Percentiles rank a stretch among this genome's conserved stretches.
phyloP scores from a whole-genome alignment of 2,888 invertebrate species.

The Melangyna quadrimaculata region DNA sequence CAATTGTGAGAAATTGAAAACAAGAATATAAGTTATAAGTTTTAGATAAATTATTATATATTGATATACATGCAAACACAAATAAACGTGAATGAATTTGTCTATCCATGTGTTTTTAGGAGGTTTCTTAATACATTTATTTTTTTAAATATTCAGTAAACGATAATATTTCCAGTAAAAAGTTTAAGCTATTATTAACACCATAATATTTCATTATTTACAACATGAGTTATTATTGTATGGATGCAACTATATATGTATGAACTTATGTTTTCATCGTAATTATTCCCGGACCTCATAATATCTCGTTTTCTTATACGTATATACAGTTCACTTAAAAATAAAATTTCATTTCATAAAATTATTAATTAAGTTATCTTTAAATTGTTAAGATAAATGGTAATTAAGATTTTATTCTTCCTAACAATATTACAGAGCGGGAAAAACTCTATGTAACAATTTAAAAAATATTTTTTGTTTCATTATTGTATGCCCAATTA shows the following conservation, averaged over 20 bases:
- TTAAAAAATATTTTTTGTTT: not conserved
- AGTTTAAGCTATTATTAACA: conserved; percentile 42
- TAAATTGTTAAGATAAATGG: not conserved
- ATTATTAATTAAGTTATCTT: not conserved
- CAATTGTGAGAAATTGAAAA: not conserved
- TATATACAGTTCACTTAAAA: conserved; percentile 47
- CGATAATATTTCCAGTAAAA: conserved; percentile 12
- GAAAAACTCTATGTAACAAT: not conserved
- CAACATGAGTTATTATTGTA: conserved; percentile 20
- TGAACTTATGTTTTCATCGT: conserved; percentile 16
- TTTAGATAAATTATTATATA: not conserved
- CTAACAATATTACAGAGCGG: not conserved
- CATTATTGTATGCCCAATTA: conserved; percentile 31
- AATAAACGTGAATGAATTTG: not conserved
- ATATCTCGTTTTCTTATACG: conserved; percentile 12
- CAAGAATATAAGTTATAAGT: not conserved
- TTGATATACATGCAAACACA: not conserved
- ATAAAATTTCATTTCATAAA: not conserved
- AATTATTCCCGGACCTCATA: conserved; percentile 52
- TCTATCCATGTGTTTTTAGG: not conserved
- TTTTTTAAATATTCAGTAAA: not conserved
- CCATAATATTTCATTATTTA: conserved; percentile 47
- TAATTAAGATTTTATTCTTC: not conserved
- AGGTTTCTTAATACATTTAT: not conserved
- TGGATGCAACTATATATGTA: not conserved